Conservation (phyloP, 2,113 vertebrate genomes). For the Zeus faber region DNA sequence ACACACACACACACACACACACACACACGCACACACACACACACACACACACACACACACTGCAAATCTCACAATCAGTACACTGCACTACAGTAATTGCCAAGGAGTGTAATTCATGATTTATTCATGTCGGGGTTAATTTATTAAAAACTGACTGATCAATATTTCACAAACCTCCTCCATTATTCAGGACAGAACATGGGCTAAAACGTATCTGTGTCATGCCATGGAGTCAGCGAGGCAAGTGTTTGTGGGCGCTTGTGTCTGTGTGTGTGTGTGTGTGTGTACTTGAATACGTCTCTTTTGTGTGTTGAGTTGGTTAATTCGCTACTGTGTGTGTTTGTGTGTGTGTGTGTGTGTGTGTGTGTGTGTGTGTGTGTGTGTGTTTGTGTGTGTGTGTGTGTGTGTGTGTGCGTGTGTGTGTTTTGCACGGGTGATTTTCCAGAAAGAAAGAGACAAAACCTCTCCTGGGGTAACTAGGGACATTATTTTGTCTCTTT, state of each 20-base stretch:
- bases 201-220: constrained; percentile 67
- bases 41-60: not conserved
- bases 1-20: not conserved
- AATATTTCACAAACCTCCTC: constrained; percentile 67
- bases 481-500: too few relatives aligned
- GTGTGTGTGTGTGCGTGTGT: not conserved
- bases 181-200: constrained; percentile 66
- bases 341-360: constrained; percentile 24
- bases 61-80: constrained; percentile 48
- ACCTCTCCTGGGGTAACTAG: too few relatives aligned
- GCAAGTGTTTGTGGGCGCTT: constrained; percentile 24
- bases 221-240: too few relatives aligned
- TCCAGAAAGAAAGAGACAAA: too few relatives aligned
- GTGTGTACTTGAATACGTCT: constrained; percentile 16
- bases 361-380: constrained; percentile 18
- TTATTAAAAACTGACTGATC: constrained; percentile 70
- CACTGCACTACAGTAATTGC: constrained; percentile 58
- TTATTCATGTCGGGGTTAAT: constrained; percentile 70
- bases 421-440: too few relatives aligned
- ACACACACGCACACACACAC: not conserved
- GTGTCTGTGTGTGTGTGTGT: constrained; percentile 22
- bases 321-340: constrained; percentile 25
- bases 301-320: too few relatives aligned
- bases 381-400: constrained; percentile 14
- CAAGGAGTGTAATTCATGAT: constrained; percentile 63